A percentile compares a stretch with the other conserved stretches of the same genome.
These are phyloP conservation scores for Tiphia femorata DNA, from an alignment of 2,888 invertebrate species.

Conservation along the genomic window DNA sequence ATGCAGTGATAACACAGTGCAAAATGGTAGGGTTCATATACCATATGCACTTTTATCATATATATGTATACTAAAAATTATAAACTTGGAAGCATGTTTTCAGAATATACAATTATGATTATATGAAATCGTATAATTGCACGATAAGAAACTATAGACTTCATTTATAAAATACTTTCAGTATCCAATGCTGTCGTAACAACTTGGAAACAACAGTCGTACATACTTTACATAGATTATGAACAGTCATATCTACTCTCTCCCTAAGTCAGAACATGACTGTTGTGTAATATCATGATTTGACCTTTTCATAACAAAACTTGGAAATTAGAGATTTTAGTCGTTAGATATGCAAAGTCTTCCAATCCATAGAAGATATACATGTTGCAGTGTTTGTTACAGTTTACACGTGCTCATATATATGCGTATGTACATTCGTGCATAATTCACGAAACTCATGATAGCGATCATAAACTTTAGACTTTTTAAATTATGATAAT, in stretches of 20 bases:
- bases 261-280: slow-evolving; percentile 25
- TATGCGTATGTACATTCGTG: too few relatives aligned
- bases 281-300: slow-evolving; percentile 12
- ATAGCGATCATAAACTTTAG: too few relatives aligned
- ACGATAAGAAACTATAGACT: slow-evolving; percentile 32
- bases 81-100: slow-evolving; percentile 33
- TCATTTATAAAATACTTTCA: slow-evolving; percentile 50
- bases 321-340: not conserved
- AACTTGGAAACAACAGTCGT: slow-evolving; percentile 28
- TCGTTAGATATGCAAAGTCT: not conserved
- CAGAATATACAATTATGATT: slow-evolving; percentile 32
- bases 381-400: too few relatives aligned
- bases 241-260: slow-evolving; percentile 38
- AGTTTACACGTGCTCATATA: too few relatives aligned
- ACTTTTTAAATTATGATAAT: not conserved
- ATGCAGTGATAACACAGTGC: slow-evolving; percentile 31
- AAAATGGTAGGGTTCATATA: slow-evolving; percentile 23
- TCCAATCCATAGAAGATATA: too few relatives aligned
- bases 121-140: slow-evolving; percentile 9
- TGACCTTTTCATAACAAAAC: slow-evolving; percentile 3
- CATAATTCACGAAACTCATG: too few relatives aligned
- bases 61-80: slow-evolving; percentile 16
- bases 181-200: slow-evolving; percentile 33
- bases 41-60: slow-evolving; percentile 13
- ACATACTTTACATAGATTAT: slow-evolving; percentile 24